Conservation (phyloP, 2,888 invertebrate species). For the Apodemia mormo region DNA sequence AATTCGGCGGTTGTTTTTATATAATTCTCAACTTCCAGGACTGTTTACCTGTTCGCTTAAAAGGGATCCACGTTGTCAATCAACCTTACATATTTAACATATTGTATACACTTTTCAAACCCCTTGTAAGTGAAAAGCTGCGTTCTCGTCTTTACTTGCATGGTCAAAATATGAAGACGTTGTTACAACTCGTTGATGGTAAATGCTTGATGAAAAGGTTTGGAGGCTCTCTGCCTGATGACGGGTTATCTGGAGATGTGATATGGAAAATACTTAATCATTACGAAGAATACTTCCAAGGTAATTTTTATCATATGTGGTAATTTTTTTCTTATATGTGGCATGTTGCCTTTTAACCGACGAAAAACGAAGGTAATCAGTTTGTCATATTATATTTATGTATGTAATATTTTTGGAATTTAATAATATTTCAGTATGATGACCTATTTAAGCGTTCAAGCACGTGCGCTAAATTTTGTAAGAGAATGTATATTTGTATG, state of each 20-base stretch:
- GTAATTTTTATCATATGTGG: slow-evolving; percentile 62
- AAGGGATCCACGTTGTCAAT: slow-evolving; percentile 93
- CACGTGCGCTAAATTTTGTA: too few species aligned
- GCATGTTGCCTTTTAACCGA: too few species aligned
- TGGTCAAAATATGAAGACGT: slow-evolving; percentile 84
- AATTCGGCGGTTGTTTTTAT: too few species aligned
- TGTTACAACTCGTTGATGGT: slow-evolving; percentile 82
- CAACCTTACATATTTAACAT: slow-evolving; percentile 93
- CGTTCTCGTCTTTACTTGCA: slow-evolving; percentile 89
- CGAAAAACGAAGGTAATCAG: too few species aligned
- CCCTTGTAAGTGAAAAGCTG: slow-evolving; percentile 92
- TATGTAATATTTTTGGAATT: too few species aligned
- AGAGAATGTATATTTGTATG: too few species aligned
- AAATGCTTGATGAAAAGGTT: slow-evolving; percentile 83
- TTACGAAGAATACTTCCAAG: slow-evolving; percentile 85
- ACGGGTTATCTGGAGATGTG: slow-evolving; percentile 83
- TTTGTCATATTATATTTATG: too few species aligned
- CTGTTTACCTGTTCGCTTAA: slow-evolving; percentile 90
- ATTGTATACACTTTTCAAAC: slow-evolving; percentile 92
- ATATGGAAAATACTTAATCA: slow-evolving; percentile 84
- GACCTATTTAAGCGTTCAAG: too few species aligned
- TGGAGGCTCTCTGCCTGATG: slow-evolving; percentile 85
- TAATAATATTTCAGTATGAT: too few species aligned
- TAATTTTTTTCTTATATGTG: too few species aligned
- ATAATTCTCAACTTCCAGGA: slow-evolving; percentile 78